Base-by-base conservation (phyloP, 1,140 invertebrate species). In the Diabrotica undecimpunctata region DNA sequence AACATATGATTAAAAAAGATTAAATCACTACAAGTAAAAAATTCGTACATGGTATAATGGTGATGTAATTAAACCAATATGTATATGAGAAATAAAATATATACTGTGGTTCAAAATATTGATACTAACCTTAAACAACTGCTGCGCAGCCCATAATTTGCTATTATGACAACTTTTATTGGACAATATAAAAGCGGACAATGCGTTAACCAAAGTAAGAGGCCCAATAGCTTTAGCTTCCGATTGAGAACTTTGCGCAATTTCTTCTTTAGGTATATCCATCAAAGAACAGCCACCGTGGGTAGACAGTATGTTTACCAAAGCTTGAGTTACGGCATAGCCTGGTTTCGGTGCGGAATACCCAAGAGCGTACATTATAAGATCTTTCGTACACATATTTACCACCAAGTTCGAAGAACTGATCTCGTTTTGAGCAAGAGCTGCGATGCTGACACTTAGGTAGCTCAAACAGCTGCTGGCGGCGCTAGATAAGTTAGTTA, bases 101-200 rank as follows among this genome's bases (percentile, higher is more conserved):
- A 25, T 25, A 25, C 1, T 25, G 25, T 25, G 25, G 25, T 2
- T 25, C 25, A 25, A 25, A 25, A 4, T 25, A 25, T 25, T 25
- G 25, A 25, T 46, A 46, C 41, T 46, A 46, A 46, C 41, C 41
- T 75, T 84, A 62, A 88, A 68, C 13, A 70, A 75, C 70, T 87
- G 86, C 66, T 85, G 81, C 10, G 82, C 79, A 2, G 86, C 85
- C 87, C 87, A 88, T 72, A 86, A 83, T 59, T 84, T 77, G 7
- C 38, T 39, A 70, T 85, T 79, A 25, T 75, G 72, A 11, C 12
- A 53, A 13, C 69, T 62, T 54, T 55, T 69, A 8, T 80, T 79
- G 6, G 86, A 87, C 25, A 88, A 74, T 11, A 87, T 78, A 76
- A 84, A 87, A 5, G 85, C 84, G 41, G 86, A 81, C 8, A 88